A percentile compares a stretch with the other conserved stretches of the same genome.
Conservation (phyloP, 1,140 invertebrate species). For the Caenorhabditis latens region DNA sequence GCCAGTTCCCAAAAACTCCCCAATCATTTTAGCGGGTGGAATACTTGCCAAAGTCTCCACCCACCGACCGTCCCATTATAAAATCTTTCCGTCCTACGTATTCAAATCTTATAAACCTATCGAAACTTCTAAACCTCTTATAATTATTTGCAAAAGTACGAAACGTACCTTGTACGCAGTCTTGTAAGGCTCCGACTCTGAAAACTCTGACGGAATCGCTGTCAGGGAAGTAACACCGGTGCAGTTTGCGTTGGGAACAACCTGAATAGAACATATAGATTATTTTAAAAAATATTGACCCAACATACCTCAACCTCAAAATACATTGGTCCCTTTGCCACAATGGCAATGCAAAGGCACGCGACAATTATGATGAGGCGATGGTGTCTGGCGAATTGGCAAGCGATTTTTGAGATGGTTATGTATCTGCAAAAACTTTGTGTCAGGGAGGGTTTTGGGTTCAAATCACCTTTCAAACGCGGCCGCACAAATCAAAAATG, state of each 20-base stretch:
- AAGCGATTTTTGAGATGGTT: constrained; percentile 72
- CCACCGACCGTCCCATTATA: too few relatives aligned
- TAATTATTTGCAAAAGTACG: too few relatives aligned
- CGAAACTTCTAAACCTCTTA: too few relatives aligned
- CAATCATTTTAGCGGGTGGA: too few relatives aligned
- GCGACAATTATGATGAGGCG: constrained; percentile 65
- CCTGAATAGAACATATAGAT: constrained; percentile 64
- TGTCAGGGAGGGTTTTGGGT: neutral
- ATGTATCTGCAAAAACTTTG: constrained; percentile 64
- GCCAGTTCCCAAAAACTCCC: too few relatives aligned
- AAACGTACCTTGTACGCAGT: constrained; percentile 71
- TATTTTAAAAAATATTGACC: neutral
- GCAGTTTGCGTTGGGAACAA: constrained; percentile 72
- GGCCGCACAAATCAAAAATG: constrained; percentile 71
- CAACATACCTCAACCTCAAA: constrained; percentile 70
- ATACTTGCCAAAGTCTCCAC: too few relatives aligned
- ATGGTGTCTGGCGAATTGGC: constrained; percentile 66
- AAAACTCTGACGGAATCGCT: constrained; percentile 67
- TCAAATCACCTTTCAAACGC: constrained; percentile 71
- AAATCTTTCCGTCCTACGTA: too few relatives aligned
- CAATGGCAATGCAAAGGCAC: constrained; percentile 68
- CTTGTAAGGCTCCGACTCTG: constrained; percentile 71
- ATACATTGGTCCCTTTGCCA: constrained; percentile 73
- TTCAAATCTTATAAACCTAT: too few relatives aligned
- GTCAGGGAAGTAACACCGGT: constrained; percentile 72